These are phyloP conservation scores for Typhlomys cinereus DNA, from an alignment of 2,113 vertebrate genomes.

Conservation along the genomic window DNA sequence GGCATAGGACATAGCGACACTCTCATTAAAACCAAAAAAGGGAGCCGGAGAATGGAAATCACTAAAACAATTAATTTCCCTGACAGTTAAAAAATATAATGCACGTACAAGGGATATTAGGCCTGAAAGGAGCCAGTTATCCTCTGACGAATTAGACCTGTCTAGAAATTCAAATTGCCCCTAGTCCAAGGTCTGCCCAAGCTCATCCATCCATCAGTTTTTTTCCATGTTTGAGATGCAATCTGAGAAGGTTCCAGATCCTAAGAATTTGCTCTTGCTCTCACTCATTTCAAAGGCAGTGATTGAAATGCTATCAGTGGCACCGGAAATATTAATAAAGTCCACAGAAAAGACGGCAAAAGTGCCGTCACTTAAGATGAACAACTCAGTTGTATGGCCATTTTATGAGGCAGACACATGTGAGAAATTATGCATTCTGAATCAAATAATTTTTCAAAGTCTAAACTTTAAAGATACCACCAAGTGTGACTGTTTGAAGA, in stretches of 20 bases:
- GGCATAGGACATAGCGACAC: background rate
- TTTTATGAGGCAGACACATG: conserved; percentile 9
- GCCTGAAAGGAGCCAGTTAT: conserved; percentile 67
- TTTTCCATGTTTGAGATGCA: conserved; percentile 72
- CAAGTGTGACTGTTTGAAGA: conserved; percentile 30
- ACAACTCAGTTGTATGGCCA: conserved; percentile 17
- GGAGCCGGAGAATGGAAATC: conserved; percentile 39
- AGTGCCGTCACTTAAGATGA: background rate
- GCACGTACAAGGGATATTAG: background rate
- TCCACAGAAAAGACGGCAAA: conserved; percentile 23
- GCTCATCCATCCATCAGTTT: conserved; percentile 66
- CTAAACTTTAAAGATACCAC: conserved; percentile 41
- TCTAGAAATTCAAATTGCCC: conserved; percentile 75
- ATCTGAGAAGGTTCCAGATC: conserved; percentile 78
- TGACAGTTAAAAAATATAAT: conserved; percentile 69
- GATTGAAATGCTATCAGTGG: conserved; percentile 30
- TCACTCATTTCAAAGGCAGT: conserved; percentile 71
- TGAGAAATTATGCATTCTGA: conserved; percentile 47
- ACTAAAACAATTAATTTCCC: conserved; percentile 69
- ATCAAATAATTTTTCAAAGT: conserved; percentile 56
- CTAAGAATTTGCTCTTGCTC: conserved; percentile 49
- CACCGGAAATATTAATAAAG: conserved; percentile 52
- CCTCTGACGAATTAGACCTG: conserved; percentile 71
- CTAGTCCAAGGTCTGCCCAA: conserved; percentile 61
- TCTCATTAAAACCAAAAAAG: conserved; percentile 64